Conservation (phyloP, 2,797 vertebrate genomes). For the Pachyuromys duprasi region DNA sequence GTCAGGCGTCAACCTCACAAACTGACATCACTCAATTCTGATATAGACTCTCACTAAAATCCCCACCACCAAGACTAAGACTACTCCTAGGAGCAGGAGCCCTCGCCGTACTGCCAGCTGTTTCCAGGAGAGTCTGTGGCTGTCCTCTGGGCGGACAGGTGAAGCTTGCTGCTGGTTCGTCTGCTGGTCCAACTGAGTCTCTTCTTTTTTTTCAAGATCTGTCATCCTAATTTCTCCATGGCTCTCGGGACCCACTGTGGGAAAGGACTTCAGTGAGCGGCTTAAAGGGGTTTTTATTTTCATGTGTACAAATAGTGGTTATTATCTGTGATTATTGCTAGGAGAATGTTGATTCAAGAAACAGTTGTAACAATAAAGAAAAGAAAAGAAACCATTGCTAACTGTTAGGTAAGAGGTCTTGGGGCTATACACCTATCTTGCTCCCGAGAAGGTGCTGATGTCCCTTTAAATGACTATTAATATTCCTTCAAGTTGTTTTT, state of each 20-base stretch:
- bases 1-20: background rate
- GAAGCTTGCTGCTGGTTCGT: background rate
- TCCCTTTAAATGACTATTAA: background rate
- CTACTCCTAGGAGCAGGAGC: constrained; percentile 30
- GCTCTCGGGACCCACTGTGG: constrained; percentile 61
- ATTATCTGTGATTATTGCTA: too few relatives aligned
- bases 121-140: background rate
- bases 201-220: background rate
- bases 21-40: background rate
- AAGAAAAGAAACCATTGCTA: background rate
- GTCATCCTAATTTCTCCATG: constrained; percentile 3
- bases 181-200: background rate
- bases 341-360: background rate
- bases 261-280: constrained; percentile 27
- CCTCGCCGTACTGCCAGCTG: constrained; percentile 60
- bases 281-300: background rate
- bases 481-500: background rate
- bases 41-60: constrained; percentile 65
- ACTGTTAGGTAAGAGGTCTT: background rate
- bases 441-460: background rate
- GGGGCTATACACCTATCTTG: background rate
- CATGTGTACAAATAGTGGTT: background rate
- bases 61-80: constrained; percentile 57
- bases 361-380: background rate
- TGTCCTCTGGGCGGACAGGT: rapidly evolving